Conservation (phyloP, 2,888 invertebrate genomes). For the Rugalucina vietnamica region DNA sequence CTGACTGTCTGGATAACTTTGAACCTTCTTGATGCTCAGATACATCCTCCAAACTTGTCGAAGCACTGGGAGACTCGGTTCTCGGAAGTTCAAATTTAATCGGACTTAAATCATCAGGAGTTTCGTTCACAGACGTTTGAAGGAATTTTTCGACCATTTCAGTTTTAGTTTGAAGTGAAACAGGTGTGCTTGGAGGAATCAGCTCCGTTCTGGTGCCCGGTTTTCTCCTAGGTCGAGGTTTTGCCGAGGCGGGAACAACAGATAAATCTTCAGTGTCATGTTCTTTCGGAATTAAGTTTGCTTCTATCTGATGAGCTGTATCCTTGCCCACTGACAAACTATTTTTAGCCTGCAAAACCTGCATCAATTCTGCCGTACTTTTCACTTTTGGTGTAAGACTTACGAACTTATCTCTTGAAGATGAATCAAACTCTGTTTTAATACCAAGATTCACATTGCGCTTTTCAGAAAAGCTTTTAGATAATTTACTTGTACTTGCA, state of each 20-base stretch:
- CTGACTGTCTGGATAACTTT: slow-evolving; percentile 31
- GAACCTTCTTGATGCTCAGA: slow-evolving; percentile 24
- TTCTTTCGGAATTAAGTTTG: slow-evolving; percentile 80
- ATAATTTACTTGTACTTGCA: slow-evolving; percentile 42
- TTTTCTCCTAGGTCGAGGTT: slow-evolving; percentile 77
- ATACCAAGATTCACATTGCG: slow-evolving; percentile 50
- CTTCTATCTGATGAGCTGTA: slow-evolving; percentile 78
- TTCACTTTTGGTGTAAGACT: slow-evolving; percentile 86
- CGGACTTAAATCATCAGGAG: slow-evolving; percentile 72
- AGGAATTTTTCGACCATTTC: slow-evolving; percentile 84
- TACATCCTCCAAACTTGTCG: slow-evolving; percentile 61
- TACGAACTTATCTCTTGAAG: slow-evolving; percentile 39
- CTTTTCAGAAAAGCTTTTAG: slow-evolving; percentile 53
- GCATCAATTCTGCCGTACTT: slow-evolving; percentile 92
- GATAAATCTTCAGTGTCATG: slow-evolving; percentile 72
- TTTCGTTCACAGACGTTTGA: slow-evolving; percentile 75
- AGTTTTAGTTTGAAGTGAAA: slow-evolving; percentile 79
- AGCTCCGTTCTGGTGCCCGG: slow-evolving; percentile 65
- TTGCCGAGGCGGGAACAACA: slow-evolving; percentile 79
- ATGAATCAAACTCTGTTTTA: slow-evolving; percentile 48
- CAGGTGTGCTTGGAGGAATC: slow-evolving; percentile 62
- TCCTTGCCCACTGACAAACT: slow-evolving; percentile 74
- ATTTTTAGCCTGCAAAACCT: slow-evolving; percentile 88
- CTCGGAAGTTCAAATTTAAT: slow-evolving; percentile 84
- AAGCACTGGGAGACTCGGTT: slow-evolving; percentile 85